Evolutionary conservation across 37 sponge, comb jelly and placozoan species (phyloP).

Genomic region (Diacarnus erythraeanus): DNA sequence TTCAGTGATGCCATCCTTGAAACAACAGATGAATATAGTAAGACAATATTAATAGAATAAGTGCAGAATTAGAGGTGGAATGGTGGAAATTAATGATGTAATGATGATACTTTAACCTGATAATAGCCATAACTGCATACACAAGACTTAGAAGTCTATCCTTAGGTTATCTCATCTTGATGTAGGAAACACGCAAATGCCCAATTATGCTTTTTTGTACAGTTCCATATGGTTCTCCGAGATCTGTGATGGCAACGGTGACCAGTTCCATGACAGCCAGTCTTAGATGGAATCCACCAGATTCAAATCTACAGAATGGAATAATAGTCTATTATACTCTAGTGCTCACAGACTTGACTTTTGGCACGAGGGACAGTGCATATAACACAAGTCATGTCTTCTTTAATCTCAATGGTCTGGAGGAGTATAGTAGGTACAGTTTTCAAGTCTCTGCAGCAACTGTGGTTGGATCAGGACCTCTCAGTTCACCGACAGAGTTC

Average conservation of each 20-base stretch:
- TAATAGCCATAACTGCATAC: no score
- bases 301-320: conserved; percentile 31
- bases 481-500: not conserved
- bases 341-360: not conserved
- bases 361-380: not conserved
- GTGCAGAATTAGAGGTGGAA: not conserved
- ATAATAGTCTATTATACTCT: conserved; percentile 16
- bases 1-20: not conserved
- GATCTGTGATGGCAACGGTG: not conserved
- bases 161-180: not conserved
- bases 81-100: not conserved
- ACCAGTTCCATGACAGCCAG: not conserved
- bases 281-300: conserved; percentile 15
- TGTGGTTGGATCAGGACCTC: conserved; percentile 24
- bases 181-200: not conserved
- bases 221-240: not conserved
- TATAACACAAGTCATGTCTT: not conserved
- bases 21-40: conserved; percentile 9
- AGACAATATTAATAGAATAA: not conserved
- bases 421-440: conserved; percentile 26
- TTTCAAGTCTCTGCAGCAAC: conserved; percentile 35
- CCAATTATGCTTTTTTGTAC: not conserved
- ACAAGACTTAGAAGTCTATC: no score
- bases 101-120: no score
- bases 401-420: conserved; percentile 7